Conservation (phyloP, 2,888 invertebrate genomes). For the Drosophila paracracens region DNA sequence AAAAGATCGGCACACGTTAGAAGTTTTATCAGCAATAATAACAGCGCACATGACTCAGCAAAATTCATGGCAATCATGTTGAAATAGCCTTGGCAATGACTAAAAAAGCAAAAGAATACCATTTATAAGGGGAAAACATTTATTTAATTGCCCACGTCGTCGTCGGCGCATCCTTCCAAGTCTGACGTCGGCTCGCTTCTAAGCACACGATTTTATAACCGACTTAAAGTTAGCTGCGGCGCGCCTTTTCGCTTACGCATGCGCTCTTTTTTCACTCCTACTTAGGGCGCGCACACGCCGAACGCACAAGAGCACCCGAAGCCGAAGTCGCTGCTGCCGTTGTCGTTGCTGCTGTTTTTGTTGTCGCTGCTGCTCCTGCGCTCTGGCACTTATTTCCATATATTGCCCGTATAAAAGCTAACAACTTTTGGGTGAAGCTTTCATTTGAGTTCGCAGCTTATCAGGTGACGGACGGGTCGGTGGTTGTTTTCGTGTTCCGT, state of each 20-base stretch:
- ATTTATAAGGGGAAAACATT: slow-evolving; percentile 3
- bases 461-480: slow-evolving; percentile 67
- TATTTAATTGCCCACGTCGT: slow-evolving; percentile 25
- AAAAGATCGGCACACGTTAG: slow-evolving; percentile 29
- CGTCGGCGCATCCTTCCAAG: slow-evolving; percentile 40
- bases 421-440: slow-evolving; percentile 64
- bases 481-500: slow-evolving; percentile 27
- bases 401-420: slow-evolving; percentile 78
- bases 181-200: slow-evolving; percentile 34
- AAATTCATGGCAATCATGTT: slow-evolving; percentile 30
- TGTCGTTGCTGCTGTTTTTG: background rate
- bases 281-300: slow-evolving; percentile 18
- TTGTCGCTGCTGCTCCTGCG: slow-evolving; percentile 45
- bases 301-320: slow-evolving; percentile 11
- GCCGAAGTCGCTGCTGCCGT: slow-evolving; percentile 20
- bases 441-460: slow-evolving; percentile 78
- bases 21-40: slow-evolving; percentile 35
- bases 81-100: slow-evolving; percentile 15
- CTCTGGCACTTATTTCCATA: slow-evolving; percentile 51
- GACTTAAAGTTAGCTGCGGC: slow-evolving; percentile 31
- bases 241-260: slow-evolving; percentile 69
- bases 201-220: slow-evolving; percentile 13
- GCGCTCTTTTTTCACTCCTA: slow-evolving; percentile 35
- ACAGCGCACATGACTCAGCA: slow-evolving; percentile 4
- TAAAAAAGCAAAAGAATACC: background rate